Conservation (phyloP, 2,113 vertebrate species). For the Lycocorax pyrrhopterus region DNA sequence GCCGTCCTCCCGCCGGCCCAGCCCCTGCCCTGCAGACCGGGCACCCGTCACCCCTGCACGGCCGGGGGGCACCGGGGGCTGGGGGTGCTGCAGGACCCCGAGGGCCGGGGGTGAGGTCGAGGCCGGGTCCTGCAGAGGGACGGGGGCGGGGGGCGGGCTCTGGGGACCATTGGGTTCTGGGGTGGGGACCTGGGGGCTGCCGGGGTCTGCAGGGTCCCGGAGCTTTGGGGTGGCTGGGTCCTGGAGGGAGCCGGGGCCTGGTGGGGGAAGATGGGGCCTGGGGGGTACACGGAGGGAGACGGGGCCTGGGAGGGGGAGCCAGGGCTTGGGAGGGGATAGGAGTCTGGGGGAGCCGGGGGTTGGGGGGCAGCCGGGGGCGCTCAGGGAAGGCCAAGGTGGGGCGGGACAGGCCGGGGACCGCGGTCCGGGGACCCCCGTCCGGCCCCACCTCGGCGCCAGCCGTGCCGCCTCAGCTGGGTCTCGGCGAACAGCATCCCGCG, state of each 20-base stretch:
- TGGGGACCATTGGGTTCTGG: neutral
- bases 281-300: too few species aligned
- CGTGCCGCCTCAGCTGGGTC: conserved; percentile 82
- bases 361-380: neutral
- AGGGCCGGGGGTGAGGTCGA: neutral
- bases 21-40: conserved; percentile 80
- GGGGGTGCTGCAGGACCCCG: neutral
- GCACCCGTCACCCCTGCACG: neutral
- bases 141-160: neutral
- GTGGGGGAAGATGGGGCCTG: too few species aligned
- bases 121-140: neutral
- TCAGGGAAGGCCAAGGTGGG: neutral
- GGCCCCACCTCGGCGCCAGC: conserved; percentile 82
- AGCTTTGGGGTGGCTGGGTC: neutral
- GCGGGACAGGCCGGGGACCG: neutral
- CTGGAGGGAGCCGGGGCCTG: neutral
- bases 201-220: too few species aligned
- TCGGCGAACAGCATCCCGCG: conserved; percentile 83
- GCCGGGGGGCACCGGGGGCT: neutral
- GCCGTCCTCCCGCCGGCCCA: conserved; percentile 83
- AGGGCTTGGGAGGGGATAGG: too few species aligned
- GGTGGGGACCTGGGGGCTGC: neutral
- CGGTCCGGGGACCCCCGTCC: neutral
- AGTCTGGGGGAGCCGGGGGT: too few species aligned
- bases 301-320: too few species aligned